Evolutionary conservation across 2,113 vertebrate species (phyloP).

Genomic region (Orycteropus afer): DNA sequence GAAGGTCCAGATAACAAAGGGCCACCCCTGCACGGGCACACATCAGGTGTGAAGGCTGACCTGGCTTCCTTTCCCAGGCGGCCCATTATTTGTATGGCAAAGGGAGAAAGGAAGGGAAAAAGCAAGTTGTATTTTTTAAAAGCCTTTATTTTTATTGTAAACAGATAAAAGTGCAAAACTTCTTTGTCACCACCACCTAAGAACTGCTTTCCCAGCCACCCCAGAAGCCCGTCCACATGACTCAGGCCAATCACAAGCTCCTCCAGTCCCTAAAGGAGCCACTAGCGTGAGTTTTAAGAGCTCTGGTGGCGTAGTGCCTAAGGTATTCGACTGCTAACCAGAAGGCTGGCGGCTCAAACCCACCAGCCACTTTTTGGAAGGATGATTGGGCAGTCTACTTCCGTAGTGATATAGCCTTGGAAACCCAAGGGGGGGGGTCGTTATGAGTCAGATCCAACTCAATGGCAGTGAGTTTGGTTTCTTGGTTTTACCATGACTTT

Average conservation of each 20-base stretch:
- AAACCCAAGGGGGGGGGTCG: no score
- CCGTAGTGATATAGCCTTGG: no score
- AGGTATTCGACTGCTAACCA: no score
- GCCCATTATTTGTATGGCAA: not conserved
- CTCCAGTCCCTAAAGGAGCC: not conserved
- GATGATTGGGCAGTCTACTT: no score
- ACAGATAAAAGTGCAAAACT: not conserved
- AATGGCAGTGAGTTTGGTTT: no score
- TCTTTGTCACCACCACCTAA: not conserved
- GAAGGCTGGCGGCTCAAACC: no score
- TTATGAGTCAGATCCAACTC: no score
- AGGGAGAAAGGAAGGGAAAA: not conserved
- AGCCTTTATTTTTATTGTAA: not conserved
- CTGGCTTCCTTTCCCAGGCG: not conserved
- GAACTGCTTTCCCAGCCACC: not conserved
- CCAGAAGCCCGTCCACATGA: not conserved
- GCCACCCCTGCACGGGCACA: not conserved
- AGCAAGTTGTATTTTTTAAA: not conserved
- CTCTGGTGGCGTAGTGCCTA: no score
- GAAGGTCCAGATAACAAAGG: not conserved
- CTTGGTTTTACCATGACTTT: not conserved
- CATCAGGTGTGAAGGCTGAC: accelerated
- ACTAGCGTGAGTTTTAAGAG: no score
- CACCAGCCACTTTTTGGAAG: no score
- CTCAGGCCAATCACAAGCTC: not conserved